Percentiles rank a stretch among this genome's conserved stretches.
phyloP scores from a whole-genome alignment of 2,888 invertebrate species.

The Melanotus villosus region DNA sequence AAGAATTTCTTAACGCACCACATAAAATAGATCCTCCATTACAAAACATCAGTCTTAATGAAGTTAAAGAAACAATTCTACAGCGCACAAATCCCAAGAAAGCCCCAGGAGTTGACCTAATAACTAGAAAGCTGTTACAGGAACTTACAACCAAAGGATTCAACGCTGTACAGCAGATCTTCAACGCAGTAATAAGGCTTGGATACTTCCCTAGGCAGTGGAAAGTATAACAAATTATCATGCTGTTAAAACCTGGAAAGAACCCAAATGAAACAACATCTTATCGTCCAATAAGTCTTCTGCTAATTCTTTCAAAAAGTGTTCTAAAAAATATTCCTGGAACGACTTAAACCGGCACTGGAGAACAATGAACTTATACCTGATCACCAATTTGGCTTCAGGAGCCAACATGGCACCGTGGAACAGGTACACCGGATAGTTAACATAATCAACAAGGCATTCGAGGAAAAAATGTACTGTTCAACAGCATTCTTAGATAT shows the following conservation, averaged over 20 bases:
- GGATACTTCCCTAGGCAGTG: slow-evolving; percentile 15
- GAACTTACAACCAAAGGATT: slow-evolving; percentile 16
- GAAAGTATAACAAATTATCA: slow-evolving; percentile 14
- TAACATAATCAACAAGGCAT: neutral
- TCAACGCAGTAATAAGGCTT: slow-evolving; percentile 11
- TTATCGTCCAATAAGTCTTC: neutral
- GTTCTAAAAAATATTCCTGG: neutral
- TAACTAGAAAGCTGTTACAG: slow-evolving; percentile 4
- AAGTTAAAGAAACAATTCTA: slow-evolving; percentile 17
- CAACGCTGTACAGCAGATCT: slow-evolving; percentile 3
- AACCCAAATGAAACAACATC: slow-evolving; percentile 19
- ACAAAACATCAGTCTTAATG: slow-evolving; percentile 9
- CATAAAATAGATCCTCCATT: slow-evolving; percentile 7
- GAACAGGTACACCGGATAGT: slow-evolving; percentile 6
- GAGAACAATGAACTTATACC: slow-evolving; percentile 4
- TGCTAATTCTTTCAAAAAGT: slow-evolving; percentile 3
- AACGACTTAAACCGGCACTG: slow-evolving; percentile 1
- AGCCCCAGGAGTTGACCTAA: slow-evolving; percentile 9
- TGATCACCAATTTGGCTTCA: slow-evolving; percentile 13
- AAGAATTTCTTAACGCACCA: slow-evolving; percentile 12
- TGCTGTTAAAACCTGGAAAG: slow-evolving; percentile 16
- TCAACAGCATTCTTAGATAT: slow-evolving; percentile 6
- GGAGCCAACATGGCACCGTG: slow-evolving; percentile 10
- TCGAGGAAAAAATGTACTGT: slow-evolving; percentile 6
- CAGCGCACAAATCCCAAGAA: neutral